Conservation (phyloP, 2,113 vertebrate genomes). For the Colius striatus region DNA sequence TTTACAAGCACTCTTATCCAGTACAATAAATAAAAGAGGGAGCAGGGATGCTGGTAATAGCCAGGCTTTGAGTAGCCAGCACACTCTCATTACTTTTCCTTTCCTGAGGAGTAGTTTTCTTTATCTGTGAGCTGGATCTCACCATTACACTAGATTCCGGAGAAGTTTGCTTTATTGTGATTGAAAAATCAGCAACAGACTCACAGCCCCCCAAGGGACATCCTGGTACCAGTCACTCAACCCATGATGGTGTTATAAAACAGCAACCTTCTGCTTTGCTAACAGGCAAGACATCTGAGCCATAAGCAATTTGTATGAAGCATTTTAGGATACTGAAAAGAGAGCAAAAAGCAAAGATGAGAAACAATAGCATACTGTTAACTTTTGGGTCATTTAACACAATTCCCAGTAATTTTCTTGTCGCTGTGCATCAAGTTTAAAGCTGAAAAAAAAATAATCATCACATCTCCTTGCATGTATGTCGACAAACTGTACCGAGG, state of each 20-base stretch:
- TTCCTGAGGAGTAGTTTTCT: background rate
- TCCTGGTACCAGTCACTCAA: background rate
- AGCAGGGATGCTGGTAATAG: fast-evolving
- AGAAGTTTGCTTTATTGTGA: background rate
- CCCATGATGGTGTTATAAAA: background rate
- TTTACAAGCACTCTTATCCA: background rate
- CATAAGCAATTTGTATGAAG: conserved; percentile 5
- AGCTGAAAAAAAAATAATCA: background rate
- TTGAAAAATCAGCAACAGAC: conserved; percentile 3
- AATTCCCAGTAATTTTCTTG: conserved; percentile 11
- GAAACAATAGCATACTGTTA: conserved; percentile 46
- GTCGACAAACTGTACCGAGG: background rate
- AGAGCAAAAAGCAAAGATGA: conserved; percentile 36
- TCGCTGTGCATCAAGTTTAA: conserved; percentile 26
- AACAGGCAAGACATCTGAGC: background rate
- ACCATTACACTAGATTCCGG: background rate
- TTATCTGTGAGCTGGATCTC: background rate
- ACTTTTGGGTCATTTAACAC: conserved; percentile 13
- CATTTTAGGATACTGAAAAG: conserved; percentile 29
- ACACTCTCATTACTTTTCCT: background rate
- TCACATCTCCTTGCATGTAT: background rate
- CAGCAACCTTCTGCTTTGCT: conserved; percentile 31
- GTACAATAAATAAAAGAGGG: background rate
- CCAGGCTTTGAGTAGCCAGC: background rate
- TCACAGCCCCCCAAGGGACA: background rate